phyloP scores from a whole-genome alignment of 2,113 vertebrate species.

The Phalacrocorax carbo region DNA sequence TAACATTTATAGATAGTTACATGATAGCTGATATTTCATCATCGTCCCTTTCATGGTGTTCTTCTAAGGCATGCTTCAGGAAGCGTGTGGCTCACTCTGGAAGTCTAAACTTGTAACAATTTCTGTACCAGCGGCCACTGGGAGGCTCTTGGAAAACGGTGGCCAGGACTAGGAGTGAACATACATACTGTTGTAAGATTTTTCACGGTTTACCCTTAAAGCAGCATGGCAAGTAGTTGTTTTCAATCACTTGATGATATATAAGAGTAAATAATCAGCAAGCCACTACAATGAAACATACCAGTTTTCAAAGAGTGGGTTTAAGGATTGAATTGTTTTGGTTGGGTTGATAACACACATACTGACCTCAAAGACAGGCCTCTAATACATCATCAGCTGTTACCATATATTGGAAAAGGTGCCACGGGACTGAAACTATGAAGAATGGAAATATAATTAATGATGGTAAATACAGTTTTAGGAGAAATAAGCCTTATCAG shows the following conservation, averaged over 20 bases:
- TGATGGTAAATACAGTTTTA: constrained; percentile 43
- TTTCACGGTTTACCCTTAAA: not conserved
- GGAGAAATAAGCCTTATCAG: constrained; percentile 53
- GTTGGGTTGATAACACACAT: not conserved
- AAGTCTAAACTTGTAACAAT: not conserved
- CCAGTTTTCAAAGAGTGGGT: not conserved
- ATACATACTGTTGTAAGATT: not conserved
- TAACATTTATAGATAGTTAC: constrained; percentile 71
- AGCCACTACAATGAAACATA: not conserved
- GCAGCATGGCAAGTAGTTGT: not conserved
- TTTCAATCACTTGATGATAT: not conserved
- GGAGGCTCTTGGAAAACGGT: not conserved
- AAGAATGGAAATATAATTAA: constrained; percentile 36
- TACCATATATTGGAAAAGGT: not conserved
- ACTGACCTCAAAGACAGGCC: not conserved
- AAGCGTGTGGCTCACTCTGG: not conserved
- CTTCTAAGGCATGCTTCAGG: not conserved
- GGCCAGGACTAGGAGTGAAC: not conserved
- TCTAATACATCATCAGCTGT: not conserved
- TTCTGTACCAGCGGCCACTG: not conserved
- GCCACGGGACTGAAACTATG: not conserved
- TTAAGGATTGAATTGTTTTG: not conserved
- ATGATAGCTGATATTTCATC: constrained; percentile 66
- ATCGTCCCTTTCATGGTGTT: constrained; percentile 38
- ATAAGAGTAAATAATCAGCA: not conserved